Percentiles rank a stretch among this genome's conserved stretches.
Evolutionary conservation across 2,888 invertebrate species (phyloP).

Genomic region (Danaus chrysippus): DNA sequence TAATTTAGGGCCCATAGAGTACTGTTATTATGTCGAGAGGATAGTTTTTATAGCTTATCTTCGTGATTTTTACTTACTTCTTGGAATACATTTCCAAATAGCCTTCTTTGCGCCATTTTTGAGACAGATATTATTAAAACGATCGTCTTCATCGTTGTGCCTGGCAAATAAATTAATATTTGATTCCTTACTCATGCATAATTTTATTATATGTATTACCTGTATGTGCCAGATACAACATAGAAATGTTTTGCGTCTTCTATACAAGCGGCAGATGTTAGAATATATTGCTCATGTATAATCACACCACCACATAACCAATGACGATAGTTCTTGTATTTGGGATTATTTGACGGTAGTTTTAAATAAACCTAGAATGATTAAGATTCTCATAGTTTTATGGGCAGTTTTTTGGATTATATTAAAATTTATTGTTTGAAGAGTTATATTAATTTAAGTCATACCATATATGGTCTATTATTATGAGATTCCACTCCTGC

Average conservation of each 20-base stretch:
- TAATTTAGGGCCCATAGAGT: no score
- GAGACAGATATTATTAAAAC: conserved; percentile 59
- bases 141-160: conserved; percentile 59
- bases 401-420: no score
- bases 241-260: conserved; percentile 66
- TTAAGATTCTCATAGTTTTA: no score
- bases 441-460: no score
- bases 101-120: conserved; percentile 68
- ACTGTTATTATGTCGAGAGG: no score
- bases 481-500: conserved; percentile 42
- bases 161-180: conserved; percentile 38
- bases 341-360: conserved; percentile 49
- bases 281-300: conserved; percentile 60
- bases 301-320: conserved; percentile 66
- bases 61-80: conserved; percentile 48
- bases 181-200: conserved; percentile 37
- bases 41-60: background rate
- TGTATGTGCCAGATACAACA: conserved; percentile 63
- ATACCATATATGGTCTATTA: conserved; percentile 60
- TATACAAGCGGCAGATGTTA: conserved; percentile 67
- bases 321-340: conserved; percentile 48
- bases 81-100: conserved; percentile 69
- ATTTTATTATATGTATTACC: conserved; percentile 38
- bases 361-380: conserved; percentile 52
- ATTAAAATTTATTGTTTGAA: no score